Percentiles rank a stretch among this genome's conserved stretches.
These are phyloP conservation scores for Plebejus melissa DNA, from an alignment of 2,888 invertebrate genomes.

Conservation along the genomic window DNA sequence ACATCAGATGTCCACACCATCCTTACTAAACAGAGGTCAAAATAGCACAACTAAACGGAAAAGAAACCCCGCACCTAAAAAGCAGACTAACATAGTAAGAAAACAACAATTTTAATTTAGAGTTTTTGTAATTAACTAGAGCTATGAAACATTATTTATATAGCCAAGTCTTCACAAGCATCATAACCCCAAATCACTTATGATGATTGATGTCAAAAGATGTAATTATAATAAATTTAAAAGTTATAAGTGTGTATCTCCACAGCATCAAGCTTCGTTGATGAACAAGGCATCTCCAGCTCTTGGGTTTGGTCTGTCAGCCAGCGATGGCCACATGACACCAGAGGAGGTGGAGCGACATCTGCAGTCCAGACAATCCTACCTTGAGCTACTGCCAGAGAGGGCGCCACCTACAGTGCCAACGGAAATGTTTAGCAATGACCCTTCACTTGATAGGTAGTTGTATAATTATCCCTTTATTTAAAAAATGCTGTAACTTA, in stretches of 20 bases:
- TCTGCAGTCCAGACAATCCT: conserved; percentile 89
- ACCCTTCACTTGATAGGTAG: conserved; percentile 91
- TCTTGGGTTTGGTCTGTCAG: conserved; percentile 58
- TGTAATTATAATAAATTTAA: not conserved
- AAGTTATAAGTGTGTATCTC: not conserved
- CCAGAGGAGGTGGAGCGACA: conserved; percentile 95
- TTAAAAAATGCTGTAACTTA: conserved; percentile 30
- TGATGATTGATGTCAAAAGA: not conserved
- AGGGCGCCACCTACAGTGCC: conserved; percentile 93
- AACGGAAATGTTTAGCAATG: conserved; percentile 96
- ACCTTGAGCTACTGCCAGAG: conserved; percentile 89
- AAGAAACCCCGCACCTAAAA: conserved; percentile 66
- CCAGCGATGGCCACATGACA: conserved; percentile 89
- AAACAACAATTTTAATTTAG: not conserved
- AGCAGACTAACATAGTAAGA: conserved; percentile 53
- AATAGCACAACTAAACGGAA: conserved; percentile 67
- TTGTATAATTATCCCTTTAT: not conserved
- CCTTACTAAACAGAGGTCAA: conserved; percentile 54
- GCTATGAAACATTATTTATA: not conserved
- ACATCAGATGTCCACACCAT: conserved; percentile 53
- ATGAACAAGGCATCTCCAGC: conserved; percentile 78
- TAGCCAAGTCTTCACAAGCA: not conserved
- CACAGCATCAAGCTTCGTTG: conserved; percentile 76
- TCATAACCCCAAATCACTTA: not conserved
- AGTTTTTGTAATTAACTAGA: not conserved